A percentile compares a stretch with the other conserved stretches of the same genome.
phyloP scores from a whole-genome alignment of 2,113 vertebrate genomes.

The Chiloscyllium plagiosum region DNA sequence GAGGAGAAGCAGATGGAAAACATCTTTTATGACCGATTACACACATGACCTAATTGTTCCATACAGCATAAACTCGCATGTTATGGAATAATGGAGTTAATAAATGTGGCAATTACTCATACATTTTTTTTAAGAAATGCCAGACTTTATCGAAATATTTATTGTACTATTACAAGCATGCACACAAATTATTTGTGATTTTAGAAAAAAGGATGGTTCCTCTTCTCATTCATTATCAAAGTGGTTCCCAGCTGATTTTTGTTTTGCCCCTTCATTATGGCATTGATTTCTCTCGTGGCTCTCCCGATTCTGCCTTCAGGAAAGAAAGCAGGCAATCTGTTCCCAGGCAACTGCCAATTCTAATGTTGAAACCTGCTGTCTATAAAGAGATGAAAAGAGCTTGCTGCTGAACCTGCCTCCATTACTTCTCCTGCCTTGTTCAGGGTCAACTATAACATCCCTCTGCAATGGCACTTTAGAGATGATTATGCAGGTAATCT shows the following conservation, averaged over 20 bases:
- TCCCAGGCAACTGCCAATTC: not conserved
- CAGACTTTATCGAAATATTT: not conserved
- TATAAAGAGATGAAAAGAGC: not conserved
- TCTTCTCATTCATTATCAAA: not conserved
- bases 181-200: not conserved
- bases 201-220: not conserved
- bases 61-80: not conserved
- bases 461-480: not conserved
- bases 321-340: not conserved
- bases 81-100: not conserved
- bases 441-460: not conserved
- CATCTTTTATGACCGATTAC: conserved; percentile 41
- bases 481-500: not conserved
- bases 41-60: conserved; percentile 41
- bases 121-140: not conserved
- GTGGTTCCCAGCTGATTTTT: not conserved
- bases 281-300: not conserved
- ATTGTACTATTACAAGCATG: not conserved
- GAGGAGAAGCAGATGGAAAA: conserved; percentile 43
- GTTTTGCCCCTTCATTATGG: not conserved
- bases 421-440: not conserved
- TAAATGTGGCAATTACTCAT: not conserved
- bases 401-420: not conserved
- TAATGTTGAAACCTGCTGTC: not conserved
- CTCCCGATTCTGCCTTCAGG: not conserved